Conservation (phyloP, 1,140 invertebrate genomes). For the Globodera ellingtonae region DNA sequence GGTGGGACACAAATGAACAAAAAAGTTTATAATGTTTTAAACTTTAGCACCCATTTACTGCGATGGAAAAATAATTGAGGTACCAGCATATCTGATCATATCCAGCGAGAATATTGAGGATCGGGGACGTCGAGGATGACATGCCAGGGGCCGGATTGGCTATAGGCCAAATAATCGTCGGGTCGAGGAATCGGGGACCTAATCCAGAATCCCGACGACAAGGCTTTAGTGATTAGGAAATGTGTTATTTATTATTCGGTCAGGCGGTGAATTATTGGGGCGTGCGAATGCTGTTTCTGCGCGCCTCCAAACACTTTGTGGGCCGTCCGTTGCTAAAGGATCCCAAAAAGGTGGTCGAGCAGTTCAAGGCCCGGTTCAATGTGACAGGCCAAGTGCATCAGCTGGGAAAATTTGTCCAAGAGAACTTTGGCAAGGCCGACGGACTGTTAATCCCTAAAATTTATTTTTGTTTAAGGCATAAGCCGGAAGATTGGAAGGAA, state of each 20-base stretch:
- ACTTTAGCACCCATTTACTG: not conserved
- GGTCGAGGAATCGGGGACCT: no score
- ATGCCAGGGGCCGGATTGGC: no score
- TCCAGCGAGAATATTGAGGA: no score
- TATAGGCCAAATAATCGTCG: no score
- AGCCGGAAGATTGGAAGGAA: constrained; percentile 12
- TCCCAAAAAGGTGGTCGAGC: constrained; percentile 44
- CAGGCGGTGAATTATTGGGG: constrained; percentile 23
- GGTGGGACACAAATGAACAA: not conserved
- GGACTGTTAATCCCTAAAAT: constrained; percentile 46
- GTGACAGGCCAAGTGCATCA: not conserved
- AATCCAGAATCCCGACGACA: no score
- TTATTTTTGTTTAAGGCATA: not conserved
- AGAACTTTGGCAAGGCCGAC: constrained; percentile 57
- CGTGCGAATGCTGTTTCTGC: constrained; percentile 12
- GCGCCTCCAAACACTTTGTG: constrained; percentile 78
- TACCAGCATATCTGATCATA: no score
- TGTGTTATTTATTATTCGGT: not conserved
- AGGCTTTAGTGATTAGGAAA: no score
- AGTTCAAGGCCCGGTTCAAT: constrained; percentile 22
- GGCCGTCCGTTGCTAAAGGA: constrained; percentile 76
- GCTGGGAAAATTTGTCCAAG: constrained; percentile 37
- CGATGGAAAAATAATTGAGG: not conserved
- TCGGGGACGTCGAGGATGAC: no score
- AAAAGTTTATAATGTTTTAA: not conserved